Evolutionary conservation across 2,797 vertebrate genomes (phyloP), one percentile per base, ranked within the genome.

Genomic region (Stomatorhinus walkeri): DNA sequence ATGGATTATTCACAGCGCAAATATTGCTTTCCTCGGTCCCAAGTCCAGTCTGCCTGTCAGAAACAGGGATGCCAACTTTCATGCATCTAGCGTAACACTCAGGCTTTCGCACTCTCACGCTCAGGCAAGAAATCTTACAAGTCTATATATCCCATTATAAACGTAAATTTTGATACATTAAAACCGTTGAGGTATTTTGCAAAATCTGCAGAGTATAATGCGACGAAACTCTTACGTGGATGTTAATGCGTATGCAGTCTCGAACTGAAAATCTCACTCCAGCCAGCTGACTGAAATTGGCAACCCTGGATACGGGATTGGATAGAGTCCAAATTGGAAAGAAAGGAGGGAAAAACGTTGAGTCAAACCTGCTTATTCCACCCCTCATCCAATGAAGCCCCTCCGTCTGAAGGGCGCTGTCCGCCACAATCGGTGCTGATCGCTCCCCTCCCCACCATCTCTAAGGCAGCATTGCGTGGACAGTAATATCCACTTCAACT

Each of bases 391-490:
- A 51, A 28, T 76, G 40, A 76, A 61, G 91, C 92, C 89, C 90
- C 91, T 43, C 59, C 19, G 48, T 32, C 14, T 24, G 43, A 88
- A 89, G 91, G 93, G 93, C 94, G 94, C 95, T 95, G 94, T 95
- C 94, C 94, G 89, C 56, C 90, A 84, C 52, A 89, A 88, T 83
- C 90, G 93, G 94, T 89, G 88, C 88, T 89, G 88, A 89, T 48
- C 59, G 43, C 43, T 87, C 32, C 36, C 48, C 46, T 52, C 83
- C 10, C 4, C 83, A 52, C 49, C 22, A n/a, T 49, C 48, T 49
- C 10, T 28, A 28, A 6, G 24, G 12, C 83, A 24, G 83, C 79
- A 48, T 22, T 83, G 46, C 7, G 1, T 43, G 46, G 40, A 83
- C 36, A 24, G 28, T n/a, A 83, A 85, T 85, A 49, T n/a, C 24